Base-by-base conservation (phyloP, 92 coral and sea anemone genomes). In the Nematostella vectensis region DNA sequence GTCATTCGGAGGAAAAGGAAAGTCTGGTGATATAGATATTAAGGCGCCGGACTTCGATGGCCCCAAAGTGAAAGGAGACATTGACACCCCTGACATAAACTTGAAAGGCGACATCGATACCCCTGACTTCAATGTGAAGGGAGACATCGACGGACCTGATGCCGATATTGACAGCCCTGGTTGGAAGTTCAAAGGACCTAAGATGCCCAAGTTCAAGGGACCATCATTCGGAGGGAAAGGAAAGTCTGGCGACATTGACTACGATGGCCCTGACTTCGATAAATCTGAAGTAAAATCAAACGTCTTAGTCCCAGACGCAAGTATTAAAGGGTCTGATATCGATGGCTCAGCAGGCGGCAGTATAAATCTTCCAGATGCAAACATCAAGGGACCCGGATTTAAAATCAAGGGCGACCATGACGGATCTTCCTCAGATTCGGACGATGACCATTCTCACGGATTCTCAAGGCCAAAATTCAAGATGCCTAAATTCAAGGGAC, bases 31-130 rank as follows among this genome's bases (percentile, higher is more conserved):
- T 43, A 71, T 31, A 47, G 47, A 51, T 29, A 16, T 3, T 2
- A 63, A 63, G 10, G 68, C 47, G 27, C 63, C 66, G 19, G 63
- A 67, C 23, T 6, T 52, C 23, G 79, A 71, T 23, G 78, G 59
- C 20, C 68, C 83, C 0, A 11, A 42, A 11, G 30, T 68, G 26
- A 62, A 48, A 50, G 58, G 45, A 15, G 18, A 44, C 4, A 21
- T 37, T 8, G 59, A 33, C 0, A 25, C 22, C 9, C 62, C 62
- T 8, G 48, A 68, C n/a, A 23, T 67, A 13, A 43, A 55, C 55
- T 15, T 52, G 9, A 33, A 24, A 22, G 63, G 63, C 1, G 65
- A 30, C 21, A 21, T 30, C 11, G 60, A 61, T 3, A 47, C 47
- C 3, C 69, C 69, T 36, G 69, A 48, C 15, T 24, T 52, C 2